Conservation (phyloP, 2,888 invertebrate genomes). For the Ochlodes sylvanus region DNA sequence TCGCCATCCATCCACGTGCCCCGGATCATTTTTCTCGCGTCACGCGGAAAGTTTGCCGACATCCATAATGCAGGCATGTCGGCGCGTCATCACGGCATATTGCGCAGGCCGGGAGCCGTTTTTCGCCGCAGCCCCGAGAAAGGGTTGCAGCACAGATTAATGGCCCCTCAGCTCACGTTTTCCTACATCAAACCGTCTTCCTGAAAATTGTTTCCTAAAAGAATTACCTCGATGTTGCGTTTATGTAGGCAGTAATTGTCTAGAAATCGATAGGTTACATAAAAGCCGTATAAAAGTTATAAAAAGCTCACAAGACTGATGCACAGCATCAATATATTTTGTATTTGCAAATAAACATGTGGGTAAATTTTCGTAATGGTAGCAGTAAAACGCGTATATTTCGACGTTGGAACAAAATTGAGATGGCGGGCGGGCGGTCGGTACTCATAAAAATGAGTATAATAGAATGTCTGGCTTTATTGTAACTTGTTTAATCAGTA, state of each 20-base stretch:
- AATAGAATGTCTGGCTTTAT: constrained; percentile 46
- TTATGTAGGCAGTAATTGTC: constrained; percentile 13
- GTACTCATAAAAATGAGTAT: constrained; percentile 57
- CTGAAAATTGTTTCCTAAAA: constrained; percentile 1
- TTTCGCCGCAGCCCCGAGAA: constrained; percentile 51
- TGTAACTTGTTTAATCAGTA: constrained; percentile 42
- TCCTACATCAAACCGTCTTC: constrained; percentile 27
- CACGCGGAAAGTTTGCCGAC: constrained; percentile 73
- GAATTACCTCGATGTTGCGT: constrained; percentile 1
- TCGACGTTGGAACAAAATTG: constrained; percentile 52
- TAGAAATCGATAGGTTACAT: constrained; percentile 24
- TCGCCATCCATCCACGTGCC: constrained; percentile 70
- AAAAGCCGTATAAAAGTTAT: constrained; percentile 41
- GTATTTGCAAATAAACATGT: constrained; percentile 82
- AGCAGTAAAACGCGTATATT: constrained; percentile 68
- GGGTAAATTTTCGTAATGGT: constrained; percentile 82
- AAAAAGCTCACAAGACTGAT: constrained; percentile 54
- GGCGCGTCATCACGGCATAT: constrained; percentile 82
- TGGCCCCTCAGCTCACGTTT: constrained; percentile 53
- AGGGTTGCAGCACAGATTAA: constrained; percentile 71
- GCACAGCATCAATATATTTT: constrained; percentile 72
- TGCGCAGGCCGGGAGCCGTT: constrained; percentile 51
- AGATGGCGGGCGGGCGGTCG: constrained; percentile 46
- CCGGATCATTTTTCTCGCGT: constrained; percentile 84
- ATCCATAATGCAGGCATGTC: constrained; percentile 83